Conservation (phyloP, 2,888 invertebrate genomes). For the Phorcus lineatus region DNA sequence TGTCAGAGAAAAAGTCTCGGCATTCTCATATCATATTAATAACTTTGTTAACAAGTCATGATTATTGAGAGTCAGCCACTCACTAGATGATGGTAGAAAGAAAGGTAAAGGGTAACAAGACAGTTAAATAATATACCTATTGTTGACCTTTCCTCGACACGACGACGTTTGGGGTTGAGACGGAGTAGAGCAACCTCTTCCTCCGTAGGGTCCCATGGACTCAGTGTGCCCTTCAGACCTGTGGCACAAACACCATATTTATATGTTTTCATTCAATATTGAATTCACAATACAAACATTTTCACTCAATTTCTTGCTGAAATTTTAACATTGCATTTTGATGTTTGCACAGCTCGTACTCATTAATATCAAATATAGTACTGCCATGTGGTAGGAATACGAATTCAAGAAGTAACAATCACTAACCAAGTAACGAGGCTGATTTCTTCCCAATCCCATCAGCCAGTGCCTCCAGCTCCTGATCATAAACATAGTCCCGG, state of each 20-base stretch:
- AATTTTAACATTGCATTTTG: too few species aligned
- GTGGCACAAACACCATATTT: background rate
- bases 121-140: constrained; percentile 79
- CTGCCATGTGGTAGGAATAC: too few species aligned
- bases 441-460: constrained; percentile 61
- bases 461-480: constrained; percentile 79
- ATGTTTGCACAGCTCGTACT: too few species aligned
- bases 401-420: background rate
- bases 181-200: constrained; percentile 86
- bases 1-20: too few species aligned
- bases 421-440: constrained; percentile 39
- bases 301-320: too few species aligned
- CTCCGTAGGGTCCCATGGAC: constrained; percentile 87
- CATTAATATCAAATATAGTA: too few species aligned
- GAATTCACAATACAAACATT: too few species aligned
- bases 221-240: constrained; percentile 77
- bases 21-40: too few species aligned
- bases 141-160: constrained; percentile 87
- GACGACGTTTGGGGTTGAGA: constrained; percentile 85
- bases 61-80: background rate
- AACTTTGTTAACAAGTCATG: background rate
- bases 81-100: background rate
- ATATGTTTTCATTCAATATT: too few species aligned
- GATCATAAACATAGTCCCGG: constrained; percentile 93
- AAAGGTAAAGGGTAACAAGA: background rate